Evolutionary conservation across 2,797 vertebrate genomes (phyloP), one percentile per base, ranked within the genome.

Genomic region (Strix occidentalis): DNA sequence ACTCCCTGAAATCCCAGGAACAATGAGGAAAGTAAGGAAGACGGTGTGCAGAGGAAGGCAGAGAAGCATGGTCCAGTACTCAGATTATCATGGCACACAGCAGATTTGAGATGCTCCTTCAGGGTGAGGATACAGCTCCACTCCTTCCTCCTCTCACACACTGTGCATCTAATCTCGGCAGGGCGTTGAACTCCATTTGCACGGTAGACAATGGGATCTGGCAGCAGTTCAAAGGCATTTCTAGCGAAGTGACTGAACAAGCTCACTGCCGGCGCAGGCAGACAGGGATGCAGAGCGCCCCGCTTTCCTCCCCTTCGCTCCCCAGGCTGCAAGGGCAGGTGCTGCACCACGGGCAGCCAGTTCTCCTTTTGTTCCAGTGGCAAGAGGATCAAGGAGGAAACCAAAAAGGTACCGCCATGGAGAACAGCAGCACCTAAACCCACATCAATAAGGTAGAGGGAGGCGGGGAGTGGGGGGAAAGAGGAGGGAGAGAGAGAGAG

Each of bases 221-320:
- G 93, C 91, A 88, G 94, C 68, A 72, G 82, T 84, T 96, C 96
- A 95, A 93, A 96, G 93, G 92, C 94, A 86, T 82, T 93, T 89
- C 85, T 9, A 86, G 89, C 4, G 0, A 92, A 94, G 87, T n/a
- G 82, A 71, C 69, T 72, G 93, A 93, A 90, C 43, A 20, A 76
- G 75, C 91, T 84, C 60, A 5, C 35, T n/a, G 77, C 80, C 2
- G 41, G 88, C 9, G 2, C 69, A 19, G 78, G 89, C 82, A 57
- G 86, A 14, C 13, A 0, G 25, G 58, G 80, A 87, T 43, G 78
- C 74, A 23, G 92, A 77, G 91, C 6, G 1, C 68, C 74, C 77
- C 8, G 16, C 83, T 85, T 61, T 21, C 65, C 81, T 92, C 45
- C 41, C 79, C 54, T 64, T 43, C 19, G 2, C 75, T 57, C 28